A percentile compares a stretch with the other conserved stretches of the same genome.
Evolutionary conservation across 2,113 vertebrate genomes (phyloP).

Genomic region (Aramus guarauna): DNA sequence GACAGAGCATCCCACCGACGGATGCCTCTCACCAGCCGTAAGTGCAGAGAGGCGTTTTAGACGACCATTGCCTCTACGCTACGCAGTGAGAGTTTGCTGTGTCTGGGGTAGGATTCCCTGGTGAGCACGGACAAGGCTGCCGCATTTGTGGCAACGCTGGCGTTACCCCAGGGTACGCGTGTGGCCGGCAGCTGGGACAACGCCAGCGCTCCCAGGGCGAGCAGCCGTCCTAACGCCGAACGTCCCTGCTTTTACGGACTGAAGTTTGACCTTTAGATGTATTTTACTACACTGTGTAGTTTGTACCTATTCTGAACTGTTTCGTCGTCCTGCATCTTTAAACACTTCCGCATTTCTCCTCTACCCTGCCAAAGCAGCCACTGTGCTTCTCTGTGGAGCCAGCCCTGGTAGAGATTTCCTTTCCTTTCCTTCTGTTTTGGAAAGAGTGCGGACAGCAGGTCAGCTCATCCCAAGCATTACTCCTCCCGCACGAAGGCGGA

Average conservation of each 20-base stretch:
- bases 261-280: neutral
- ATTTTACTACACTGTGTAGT: neutral
- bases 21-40: neutral
- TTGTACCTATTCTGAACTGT: accelerated
- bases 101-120: neutral
- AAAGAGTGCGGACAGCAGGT: neutral
- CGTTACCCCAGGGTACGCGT: neutral
- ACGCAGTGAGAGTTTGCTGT: accelerated
- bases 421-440: neutral
- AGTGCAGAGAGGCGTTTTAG: too few species aligned
- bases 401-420: neutral
- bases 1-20: neutral
- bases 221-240: neutral
- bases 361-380: neutral
- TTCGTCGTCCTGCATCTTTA: neutral
- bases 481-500: neutral
- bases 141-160: neutral
- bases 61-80: accelerated
- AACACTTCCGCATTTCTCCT: neutral
- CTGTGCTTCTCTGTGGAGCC: accelerated
- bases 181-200: neutral
- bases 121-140: neutral
- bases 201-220: neutral
- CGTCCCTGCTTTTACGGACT: neutral
- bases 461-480: neutral